Conservation (phyloP, 2,797 vertebrate genomes). For the Amblyraja radiata region DNA sequence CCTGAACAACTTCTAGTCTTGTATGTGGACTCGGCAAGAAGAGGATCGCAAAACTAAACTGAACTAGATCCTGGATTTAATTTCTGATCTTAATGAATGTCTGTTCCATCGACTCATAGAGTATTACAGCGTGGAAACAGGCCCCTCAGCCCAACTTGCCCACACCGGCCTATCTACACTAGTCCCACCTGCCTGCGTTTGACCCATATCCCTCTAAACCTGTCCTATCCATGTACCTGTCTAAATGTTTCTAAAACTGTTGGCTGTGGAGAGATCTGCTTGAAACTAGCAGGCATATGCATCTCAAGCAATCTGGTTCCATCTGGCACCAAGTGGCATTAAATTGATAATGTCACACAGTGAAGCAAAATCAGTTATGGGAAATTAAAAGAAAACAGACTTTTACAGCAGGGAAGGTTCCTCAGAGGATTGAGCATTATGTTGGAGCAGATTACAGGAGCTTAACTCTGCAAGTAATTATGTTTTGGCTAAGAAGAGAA, state of each 20-base stretch:
- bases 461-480: neutral
- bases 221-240: too few relatives aligned
- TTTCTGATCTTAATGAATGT: neutral
- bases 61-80: neutral
- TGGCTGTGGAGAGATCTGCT: neutral
- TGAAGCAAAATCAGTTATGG: neutral
- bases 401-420: neutral
- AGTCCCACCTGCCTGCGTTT: too few relatives aligned
- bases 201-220: too few relatives aligned
- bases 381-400: neutral
- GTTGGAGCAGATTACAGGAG: neutral
- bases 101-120: neutral
- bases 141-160: too few relatives aligned
- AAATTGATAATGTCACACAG: conserved; percentile 8
- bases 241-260: neutral
- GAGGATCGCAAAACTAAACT: too few relatives aligned
- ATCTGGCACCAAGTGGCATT: neutral
- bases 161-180: too few relatives aligned
- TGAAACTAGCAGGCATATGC: neutral
- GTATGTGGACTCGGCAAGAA: too few relatives aligned
- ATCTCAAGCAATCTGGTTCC: neutral
- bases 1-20: too few relatives aligned
- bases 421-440: neutral
- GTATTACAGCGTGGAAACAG: too few relatives aligned
- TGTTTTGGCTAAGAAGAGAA: neutral